Conservation (phyloP, 2,113 vertebrate genomes). For the Acrocephalus kingi region DNA sequence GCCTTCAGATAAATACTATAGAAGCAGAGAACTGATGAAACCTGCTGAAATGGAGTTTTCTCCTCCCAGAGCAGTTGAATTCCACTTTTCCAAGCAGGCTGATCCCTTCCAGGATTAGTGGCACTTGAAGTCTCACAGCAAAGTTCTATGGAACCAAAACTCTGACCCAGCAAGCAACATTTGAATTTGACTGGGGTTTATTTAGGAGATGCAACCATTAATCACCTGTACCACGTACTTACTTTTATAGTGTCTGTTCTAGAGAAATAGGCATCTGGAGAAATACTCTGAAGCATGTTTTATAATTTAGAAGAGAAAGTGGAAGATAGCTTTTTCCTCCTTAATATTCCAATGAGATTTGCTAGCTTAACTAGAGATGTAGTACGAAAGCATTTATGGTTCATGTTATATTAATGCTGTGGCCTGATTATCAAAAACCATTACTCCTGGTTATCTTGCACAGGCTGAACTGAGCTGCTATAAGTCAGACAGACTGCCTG, state of each 20-base stretch:
- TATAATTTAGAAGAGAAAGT: slow-evolving; percentile 58
- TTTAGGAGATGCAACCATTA: slow-evolving; percentile 11
- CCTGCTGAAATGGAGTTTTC: slow-evolving; percentile 33
- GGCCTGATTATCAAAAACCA: slow-evolving; percentile 82
- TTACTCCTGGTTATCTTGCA: slow-evolving; percentile 82
- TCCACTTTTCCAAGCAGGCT: slow-evolving; percentile 14
- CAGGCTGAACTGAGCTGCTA: slow-evolving; percentile 65
- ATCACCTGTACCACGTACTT: neutral
- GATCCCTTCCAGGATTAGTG: slow-evolving; percentile 21
- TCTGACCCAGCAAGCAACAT: neutral
- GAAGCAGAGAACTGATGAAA: slow-evolving; percentile 13
- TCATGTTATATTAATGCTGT: slow-evolving; percentile 84
- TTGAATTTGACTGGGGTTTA: slow-evolving; percentile 16
- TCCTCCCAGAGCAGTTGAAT: neutral
- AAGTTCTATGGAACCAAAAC: slow-evolving; percentile 42
- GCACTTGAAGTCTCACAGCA: slow-evolving; percentile 55
- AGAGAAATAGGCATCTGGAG: neutral
- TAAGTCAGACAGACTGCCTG: slow-evolving; percentile 76
- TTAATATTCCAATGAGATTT: slow-evolving; percentile 81
- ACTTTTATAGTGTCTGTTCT: neutral
- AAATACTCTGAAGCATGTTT: slow-evolving; percentile 44
- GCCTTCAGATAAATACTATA: slow-evolving; percentile 30
- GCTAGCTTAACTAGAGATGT: slow-evolving; percentile 73
- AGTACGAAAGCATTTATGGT: slow-evolving; percentile 76
- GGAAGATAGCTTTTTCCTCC: slow-evolving; percentile 59